These are phyloP conservation scores for Crotalus tigris DNA, from an alignment of 2,113 vertebrate species.

Conservation along the genomic window DNA sequence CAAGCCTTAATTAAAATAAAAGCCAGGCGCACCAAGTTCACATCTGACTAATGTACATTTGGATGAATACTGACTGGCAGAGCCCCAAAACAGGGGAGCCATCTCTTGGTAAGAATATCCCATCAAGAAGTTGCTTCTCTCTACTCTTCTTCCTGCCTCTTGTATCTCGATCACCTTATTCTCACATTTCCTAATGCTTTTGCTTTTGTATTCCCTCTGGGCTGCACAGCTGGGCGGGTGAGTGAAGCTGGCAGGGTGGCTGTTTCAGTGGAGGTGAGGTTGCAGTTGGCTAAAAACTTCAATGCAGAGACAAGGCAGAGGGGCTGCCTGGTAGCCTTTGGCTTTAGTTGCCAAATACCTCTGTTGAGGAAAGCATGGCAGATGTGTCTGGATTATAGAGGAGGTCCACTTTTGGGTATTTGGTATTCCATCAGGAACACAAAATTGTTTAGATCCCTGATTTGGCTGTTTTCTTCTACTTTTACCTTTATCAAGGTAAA, in stretches of 20 bases:
- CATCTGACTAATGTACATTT: background rate
- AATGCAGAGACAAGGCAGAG: background rate
- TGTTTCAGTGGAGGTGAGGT: background rate
- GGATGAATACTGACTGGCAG: background rate
- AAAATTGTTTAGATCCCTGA: background rate
- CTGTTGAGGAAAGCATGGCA: background rate
- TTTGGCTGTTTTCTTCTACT: background rate
- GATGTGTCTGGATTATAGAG: background rate
- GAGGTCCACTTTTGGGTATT: background rate
- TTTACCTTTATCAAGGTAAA: background rate
- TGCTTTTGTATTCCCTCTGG: conserved; percentile 19
- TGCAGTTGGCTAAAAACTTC: background rate
- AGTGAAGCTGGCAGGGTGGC: background rate
- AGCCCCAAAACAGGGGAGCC: background rate
- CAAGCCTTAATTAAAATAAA: conserved; percentile 28
- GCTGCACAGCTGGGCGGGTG: background rate
- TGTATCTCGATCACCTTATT: background rate
- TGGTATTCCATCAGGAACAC: background rate
- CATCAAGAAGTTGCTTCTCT: background rate
- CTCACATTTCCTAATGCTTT: conserved; percentile 11
- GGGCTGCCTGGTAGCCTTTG: background rate
- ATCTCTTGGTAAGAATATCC: background rate
- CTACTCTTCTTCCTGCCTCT: background rate
- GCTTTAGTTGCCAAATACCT: background rate
- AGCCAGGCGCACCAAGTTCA: background rate